Conservation (phyloP, 2,888 invertebrate genomes). For the Erebia aethiops region DNA sequence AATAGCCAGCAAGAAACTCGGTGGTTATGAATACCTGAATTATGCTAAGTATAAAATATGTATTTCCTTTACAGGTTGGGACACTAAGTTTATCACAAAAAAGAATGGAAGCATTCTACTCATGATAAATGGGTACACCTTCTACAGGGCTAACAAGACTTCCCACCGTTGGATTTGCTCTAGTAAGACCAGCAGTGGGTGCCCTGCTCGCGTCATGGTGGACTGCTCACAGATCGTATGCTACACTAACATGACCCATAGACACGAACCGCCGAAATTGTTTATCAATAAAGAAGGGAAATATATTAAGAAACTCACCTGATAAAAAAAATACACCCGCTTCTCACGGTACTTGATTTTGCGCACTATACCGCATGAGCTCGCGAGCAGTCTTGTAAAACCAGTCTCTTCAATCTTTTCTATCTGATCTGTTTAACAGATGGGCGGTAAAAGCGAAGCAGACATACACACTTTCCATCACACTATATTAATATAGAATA, state of each 20-base stretch:
- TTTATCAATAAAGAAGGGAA: constrained; percentile 1
- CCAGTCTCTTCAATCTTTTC: too few species aligned
- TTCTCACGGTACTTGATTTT: too few species aligned
- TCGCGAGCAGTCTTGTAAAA: too few species aligned
- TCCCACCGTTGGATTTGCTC: background rate
- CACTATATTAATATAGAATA: too few species aligned
- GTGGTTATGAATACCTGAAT: background rate
- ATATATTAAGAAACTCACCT: background rate
- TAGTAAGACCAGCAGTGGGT: background rate
- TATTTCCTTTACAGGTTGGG: background rate
- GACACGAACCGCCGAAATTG: constrained; percentile 3
- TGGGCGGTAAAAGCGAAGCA: too few species aligned
- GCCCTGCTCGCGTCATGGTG: background rate
- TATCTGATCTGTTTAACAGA: too few species aligned
- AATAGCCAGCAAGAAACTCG: too few species aligned
- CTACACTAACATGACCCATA: background rate
- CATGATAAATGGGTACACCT: background rate
- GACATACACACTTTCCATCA: too few species aligned
- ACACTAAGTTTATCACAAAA: constrained; percentile 1
- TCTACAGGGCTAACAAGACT: background rate
- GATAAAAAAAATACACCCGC: background rate
- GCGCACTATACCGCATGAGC: too few species aligned
- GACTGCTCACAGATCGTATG: background rate
- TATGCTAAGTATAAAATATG: background rate
- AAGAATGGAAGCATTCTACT: background rate